Conservation (phyloP, 2,888 invertebrate species). For the Iphiclides podalirius region DNA sequence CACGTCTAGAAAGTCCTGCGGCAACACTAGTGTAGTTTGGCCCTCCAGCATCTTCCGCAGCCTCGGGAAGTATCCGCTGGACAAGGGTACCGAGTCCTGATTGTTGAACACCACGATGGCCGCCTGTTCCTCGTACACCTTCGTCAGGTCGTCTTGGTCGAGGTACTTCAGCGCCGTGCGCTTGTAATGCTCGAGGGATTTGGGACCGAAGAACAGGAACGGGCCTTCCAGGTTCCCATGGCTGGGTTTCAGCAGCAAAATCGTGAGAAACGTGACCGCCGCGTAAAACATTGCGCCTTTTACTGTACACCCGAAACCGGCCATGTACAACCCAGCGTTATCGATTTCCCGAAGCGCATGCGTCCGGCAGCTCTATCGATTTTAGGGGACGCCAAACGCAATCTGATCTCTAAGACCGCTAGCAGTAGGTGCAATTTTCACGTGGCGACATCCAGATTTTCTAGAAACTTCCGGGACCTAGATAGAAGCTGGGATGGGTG, state of each 20-base stretch:
- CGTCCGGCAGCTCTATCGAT: constrained; percentile 21
- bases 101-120: constrained; percentile 81
- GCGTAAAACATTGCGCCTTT: constrained; percentile 22
- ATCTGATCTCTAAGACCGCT: background rate
- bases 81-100: constrained; percentile 76
- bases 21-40: constrained; percentile 72
- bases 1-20: constrained; percentile 78
- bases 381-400: background rate
- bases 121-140: constrained; percentile 78
- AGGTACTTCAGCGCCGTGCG: constrained; percentile 74
- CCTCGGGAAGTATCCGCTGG: constrained; percentile 76
- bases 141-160: constrained; percentile 77
- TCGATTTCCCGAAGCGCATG: constrained; percentile 32
- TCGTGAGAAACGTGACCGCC: constrained; percentile 23
- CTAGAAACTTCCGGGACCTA: constrained; percentile 12
- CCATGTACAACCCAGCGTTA: constrained; percentile 6
- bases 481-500: constrained; percentile 8
- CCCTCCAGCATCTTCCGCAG: constrained; percentile 77
- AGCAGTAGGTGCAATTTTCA: background rate
- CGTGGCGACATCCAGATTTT: background rate
- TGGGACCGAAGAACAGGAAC: constrained; percentile 81
- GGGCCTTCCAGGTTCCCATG: constrained; percentile 78
- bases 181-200: constrained; percentile 65
- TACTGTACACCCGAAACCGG: background rate
- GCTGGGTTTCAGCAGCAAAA: constrained; percentile 18